phyloP scores from a whole-genome alignment of 2,888 invertebrate species.

The Volucella zonaria region DNA sequence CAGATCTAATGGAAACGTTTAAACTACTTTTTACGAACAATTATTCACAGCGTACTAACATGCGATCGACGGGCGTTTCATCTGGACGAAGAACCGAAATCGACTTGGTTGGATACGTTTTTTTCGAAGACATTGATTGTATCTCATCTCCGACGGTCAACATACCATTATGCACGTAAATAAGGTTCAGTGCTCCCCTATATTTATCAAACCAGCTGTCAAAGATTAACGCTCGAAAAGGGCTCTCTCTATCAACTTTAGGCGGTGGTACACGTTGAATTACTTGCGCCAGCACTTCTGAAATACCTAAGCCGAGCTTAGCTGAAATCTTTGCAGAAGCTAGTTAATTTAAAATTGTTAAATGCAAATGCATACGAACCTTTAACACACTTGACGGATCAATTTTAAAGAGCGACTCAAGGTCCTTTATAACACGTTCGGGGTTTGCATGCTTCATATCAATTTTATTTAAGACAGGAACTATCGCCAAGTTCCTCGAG shows the following conservation, averaged over 20 bases:
- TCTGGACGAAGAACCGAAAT: constrained; percentile 91
- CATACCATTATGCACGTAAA: constrained; percentile 90
- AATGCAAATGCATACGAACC: constrained; percentile 82
- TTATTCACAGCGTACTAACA: constrained; percentile 83
- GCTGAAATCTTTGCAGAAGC: constrained; percentile 88
- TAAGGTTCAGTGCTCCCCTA: constrained; percentile 90
- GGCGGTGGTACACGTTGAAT: constrained; percentile 92
- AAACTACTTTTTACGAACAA: background rate
- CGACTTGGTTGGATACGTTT: constrained; percentile 90
- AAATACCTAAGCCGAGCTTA: constrained; percentile 93
- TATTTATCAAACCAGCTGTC: constrained; percentile 97
- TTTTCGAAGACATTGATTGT: constrained; percentile 87
- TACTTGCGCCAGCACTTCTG: constrained; percentile 89
- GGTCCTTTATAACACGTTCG: constrained; percentile 90
- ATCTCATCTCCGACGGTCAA: constrained; percentile 90
- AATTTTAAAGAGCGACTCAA: constrained; percentile 92
- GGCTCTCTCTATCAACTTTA: constrained; percentile 84
- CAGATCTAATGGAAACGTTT: constrained; percentile 83
- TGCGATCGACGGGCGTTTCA: constrained; percentile 86
- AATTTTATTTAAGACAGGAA: constrained; percentile 98
- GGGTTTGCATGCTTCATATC: constrained; percentile 96
- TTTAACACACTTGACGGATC: constrained; percentile 88
- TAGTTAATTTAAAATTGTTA: background rate
- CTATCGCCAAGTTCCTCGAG: constrained; percentile 89
- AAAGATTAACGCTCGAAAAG: constrained; percentile 92